Percentiles rank a stretch among this genome's conserved stretches.
These are phyloP conservation scores for Xenopus tropicalis DNA, from an alignment of 2,113 vertebrate genomes.

Conservation along the genomic window DNA sequence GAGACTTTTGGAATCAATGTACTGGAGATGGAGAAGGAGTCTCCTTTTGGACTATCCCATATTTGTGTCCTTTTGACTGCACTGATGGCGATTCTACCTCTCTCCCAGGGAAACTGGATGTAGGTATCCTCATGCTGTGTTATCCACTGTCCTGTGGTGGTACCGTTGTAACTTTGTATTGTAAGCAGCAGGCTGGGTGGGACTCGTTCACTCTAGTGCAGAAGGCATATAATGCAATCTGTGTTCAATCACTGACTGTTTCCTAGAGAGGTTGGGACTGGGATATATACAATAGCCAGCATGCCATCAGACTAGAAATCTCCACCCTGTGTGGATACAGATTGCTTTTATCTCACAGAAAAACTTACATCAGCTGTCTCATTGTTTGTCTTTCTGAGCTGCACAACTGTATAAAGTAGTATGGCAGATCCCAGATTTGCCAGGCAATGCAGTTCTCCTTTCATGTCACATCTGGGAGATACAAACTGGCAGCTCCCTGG, in stretches of 20 bases:
- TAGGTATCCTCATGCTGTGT: slow-evolving; percentile 64
- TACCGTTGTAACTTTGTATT: neutral
- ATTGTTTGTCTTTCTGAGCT: too few species aligned
- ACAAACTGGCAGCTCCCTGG: too few species aligned
- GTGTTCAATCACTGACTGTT: neutral
- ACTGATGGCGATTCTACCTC: slow-evolving; percentile 68
- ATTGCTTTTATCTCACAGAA: too few species aligned
- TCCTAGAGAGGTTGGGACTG: neutral
- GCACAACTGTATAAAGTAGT: too few species aligned
- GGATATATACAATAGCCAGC: neutral
- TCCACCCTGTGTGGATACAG: neutral
- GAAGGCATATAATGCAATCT: neutral
- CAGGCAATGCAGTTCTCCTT: too few species aligned
- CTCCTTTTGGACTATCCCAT: slow-evolving; percentile 61
- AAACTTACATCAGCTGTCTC: too few species aligned
- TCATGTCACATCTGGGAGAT: too few species aligned
- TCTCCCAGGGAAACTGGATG: slow-evolving; percentile 81
- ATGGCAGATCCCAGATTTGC: too few species aligned
- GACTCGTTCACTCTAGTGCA: neutral
- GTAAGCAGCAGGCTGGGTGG: neutral
- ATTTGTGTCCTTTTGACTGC: slow-evolving; percentile 64
- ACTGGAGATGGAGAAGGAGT: slow-evolving; percentile 71
- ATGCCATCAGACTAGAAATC: neutral
- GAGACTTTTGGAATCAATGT: slow-evolving; percentile 57
- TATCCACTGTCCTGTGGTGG: neutral